Percentiles rank a stretch among this genome's conserved stretches.
Conservation (phyloP, 2,113 vertebrate genomes). For the Conger conger region DNA sequence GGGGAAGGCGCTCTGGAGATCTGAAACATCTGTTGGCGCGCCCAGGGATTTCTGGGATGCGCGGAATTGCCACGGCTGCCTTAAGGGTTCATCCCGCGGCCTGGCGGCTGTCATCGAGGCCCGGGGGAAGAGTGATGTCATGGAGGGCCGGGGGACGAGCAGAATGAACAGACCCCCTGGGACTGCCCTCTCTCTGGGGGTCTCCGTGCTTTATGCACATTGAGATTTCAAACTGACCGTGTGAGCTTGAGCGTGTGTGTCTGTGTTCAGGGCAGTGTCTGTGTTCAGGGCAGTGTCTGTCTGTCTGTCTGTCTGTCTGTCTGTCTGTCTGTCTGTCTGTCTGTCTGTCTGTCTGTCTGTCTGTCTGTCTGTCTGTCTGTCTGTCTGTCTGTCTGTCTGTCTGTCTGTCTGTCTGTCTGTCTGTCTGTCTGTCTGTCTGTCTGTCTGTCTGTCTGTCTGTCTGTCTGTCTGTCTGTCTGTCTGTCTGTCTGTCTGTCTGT, state of each 20-base stretch:
- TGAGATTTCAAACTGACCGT: not conserved
- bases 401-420: too few relatives aligned
- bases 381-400: too few relatives aligned
- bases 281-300: not conserved
- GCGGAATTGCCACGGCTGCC: slow-evolving; percentile 38
- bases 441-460: too few relatives aligned
- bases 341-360: too few relatives aligned
- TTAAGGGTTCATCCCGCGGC: slow-evolving; percentile 13
- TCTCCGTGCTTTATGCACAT: not conserved
- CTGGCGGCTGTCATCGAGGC: not conserved
- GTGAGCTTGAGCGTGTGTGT: too few relatives aligned
- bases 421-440: too few relatives aligned
- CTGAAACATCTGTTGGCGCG: slow-evolving; percentile 16
- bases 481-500: too few relatives aligned
- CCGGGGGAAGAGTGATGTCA: slow-evolving; percentile 19
- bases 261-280: not conserved
- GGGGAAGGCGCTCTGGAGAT: slow-evolving; percentile 6
- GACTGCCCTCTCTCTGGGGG: slow-evolving; percentile 19
- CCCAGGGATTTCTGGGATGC: slow-evolving; percentile 27
- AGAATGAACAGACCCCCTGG: slow-evolving; percentile 30
- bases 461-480: too few relatives aligned
- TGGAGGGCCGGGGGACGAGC: slow-evolving; percentile 32
- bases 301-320: too few relatives aligned
- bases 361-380: too few relatives aligned
- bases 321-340: too few relatives aligned